These are phyloP conservation scores for Luperina nickerlii DNA, from an alignment of 2,888 invertebrate genomes.

Conservation along the genomic window DNA sequence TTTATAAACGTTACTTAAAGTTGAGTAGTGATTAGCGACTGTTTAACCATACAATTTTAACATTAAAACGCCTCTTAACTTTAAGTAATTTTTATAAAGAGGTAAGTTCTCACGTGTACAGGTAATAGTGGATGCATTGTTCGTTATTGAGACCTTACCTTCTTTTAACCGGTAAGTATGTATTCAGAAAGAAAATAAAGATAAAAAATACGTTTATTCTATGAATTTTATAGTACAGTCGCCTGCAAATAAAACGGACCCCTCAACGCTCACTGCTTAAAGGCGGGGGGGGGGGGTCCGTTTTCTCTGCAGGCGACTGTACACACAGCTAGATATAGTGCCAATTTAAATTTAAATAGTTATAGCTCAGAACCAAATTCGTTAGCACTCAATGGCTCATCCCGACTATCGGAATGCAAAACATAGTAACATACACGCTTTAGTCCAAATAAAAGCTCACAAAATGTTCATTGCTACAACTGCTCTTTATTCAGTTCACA, in stretches of 20 bases:
- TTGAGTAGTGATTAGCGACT: no score
- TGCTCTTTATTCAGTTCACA: background rate
- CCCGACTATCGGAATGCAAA: background rate
- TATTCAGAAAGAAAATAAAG: background rate
- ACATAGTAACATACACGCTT: no score
- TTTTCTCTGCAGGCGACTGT: no score
- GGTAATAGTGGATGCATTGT: background rate
- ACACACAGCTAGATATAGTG: background rate
- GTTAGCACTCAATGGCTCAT: background rate
- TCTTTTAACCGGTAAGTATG: background rate
- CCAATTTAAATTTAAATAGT: background rate
- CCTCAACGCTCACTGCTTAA: no score
- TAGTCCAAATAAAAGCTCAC: background rate
- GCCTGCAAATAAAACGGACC: no score
- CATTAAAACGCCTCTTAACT: no score
- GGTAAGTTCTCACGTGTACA: background rate
- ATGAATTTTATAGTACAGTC: no score
- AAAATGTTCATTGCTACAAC: background rate
- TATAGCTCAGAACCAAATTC: background rate
- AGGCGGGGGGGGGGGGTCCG: no score
- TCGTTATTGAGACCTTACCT: background rate
- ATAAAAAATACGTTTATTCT: background rate
- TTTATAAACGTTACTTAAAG: no score
- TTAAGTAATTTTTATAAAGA: no score
- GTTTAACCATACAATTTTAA: no score